Evolutionary conservation across 2,888 invertebrate genomes (phyloP).

Genomic region (Nomada fabriciana): DNA sequence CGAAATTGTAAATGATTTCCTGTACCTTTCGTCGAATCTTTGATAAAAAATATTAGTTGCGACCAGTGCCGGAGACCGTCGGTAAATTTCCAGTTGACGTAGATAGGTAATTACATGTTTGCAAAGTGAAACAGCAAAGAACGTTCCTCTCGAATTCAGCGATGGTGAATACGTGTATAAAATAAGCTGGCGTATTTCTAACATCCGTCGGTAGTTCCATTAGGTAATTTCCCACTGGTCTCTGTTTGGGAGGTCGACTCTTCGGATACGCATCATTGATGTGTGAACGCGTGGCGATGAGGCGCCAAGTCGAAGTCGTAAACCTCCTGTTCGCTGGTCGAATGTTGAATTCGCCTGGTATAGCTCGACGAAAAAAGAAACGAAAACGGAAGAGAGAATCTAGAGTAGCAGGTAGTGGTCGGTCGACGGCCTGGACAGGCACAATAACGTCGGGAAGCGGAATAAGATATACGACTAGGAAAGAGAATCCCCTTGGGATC

Average conservation of each 20-base stretch:
- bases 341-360: constrained; percentile 41
- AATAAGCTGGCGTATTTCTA: neutral
- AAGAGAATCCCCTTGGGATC: constrained; percentile 66
- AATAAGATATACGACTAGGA: constrained; percentile 78
- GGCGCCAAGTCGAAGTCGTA: constrained; percentile 45
- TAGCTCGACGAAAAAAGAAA: constrained; percentile 49
- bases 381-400: constrained; percentile 70
- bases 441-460: constrained; percentile 70
- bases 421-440: constrained; percentile 71
- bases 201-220: neutral
- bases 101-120: no score
- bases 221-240: neutral
- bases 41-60: no score
- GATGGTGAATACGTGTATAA: neutral
- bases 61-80: neutral
- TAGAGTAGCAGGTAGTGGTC: constrained; percentile 80
- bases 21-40: no score
- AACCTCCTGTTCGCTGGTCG: constrained; percentile 28
- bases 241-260: constrained; percentile 30
- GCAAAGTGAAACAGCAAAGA: no score
- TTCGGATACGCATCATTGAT: constrained; percentile 27
- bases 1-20: neutral
- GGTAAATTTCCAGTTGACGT: neutral
- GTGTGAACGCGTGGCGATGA: constrained; percentile 14
- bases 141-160: neutral